A percentile compares a stretch with the other conserved stretches of the same genome.
Evolutionary conservation across 2,797 vertebrate genomes (phyloP).

Genomic region (Sebastes iracundus): DNA sequence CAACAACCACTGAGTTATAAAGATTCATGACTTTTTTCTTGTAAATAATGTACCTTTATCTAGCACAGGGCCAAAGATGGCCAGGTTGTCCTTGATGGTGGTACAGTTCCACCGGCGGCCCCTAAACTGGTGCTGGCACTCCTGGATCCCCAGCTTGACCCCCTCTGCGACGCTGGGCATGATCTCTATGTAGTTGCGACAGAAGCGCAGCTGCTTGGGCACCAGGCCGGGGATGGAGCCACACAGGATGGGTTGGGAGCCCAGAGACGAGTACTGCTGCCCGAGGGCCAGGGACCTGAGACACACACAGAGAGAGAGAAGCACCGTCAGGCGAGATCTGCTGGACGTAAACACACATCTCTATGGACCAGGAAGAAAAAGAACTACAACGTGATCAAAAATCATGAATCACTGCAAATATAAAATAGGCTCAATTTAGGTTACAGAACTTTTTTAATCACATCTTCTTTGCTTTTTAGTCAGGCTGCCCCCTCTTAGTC

Average conservation of each 20-base stretch:
- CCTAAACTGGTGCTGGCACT: conserved; percentile 97
- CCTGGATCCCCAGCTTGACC: conserved; percentile 94
- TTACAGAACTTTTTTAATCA: background rate
- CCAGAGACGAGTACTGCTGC: conserved; percentile 93
- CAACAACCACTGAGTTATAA: background rate
- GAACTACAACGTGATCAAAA: background rate
- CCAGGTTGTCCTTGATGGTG: conserved; percentile 93
- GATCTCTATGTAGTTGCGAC: conserved; percentile 97
- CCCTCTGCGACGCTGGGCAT: conserved; percentile 98
- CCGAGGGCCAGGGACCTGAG: conserved; percentile 94
- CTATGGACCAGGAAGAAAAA: background rate
- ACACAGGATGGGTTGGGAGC: conserved; percentile 92
- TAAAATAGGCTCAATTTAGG: background rate
- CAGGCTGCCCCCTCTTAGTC: no score
- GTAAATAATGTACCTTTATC: conserved; percentile 90
- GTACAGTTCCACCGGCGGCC: conserved; percentile 98
- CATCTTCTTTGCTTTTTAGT: no score
- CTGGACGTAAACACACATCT: background rate
- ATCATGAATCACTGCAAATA: background rate
- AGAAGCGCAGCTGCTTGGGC: conserved; percentile 97
- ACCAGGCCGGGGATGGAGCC: conserved; percentile 96
- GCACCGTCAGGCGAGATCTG: background rate
- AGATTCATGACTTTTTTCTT: background rate
- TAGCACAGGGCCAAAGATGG: conserved; percentile 96
- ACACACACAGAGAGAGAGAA: background rate